Percentiles rank a stretch among this genome's conserved stretches.
These are phyloP conservation scores for Eubasilissa splendida DNA, from an alignment of 2,888 invertebrate species.

Conservation along the genomic window DNA sequence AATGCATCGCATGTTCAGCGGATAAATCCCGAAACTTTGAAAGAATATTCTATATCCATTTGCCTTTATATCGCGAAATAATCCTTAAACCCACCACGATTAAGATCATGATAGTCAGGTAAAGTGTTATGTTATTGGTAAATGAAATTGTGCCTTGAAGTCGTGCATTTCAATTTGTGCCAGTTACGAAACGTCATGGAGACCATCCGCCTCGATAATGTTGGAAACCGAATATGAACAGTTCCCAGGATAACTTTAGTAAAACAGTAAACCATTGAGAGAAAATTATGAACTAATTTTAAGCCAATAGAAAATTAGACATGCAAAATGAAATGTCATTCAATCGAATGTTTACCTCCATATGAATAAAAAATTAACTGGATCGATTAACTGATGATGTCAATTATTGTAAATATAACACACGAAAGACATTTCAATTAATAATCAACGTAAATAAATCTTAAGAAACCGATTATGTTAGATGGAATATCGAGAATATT, in stretches of 20 bases:
- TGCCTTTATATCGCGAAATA: background rate
- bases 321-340: background rate
- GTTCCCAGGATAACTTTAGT: slow-evolving; percentile 41
- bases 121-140: background rate
- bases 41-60: background rate
- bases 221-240: slow-evolving; percentile 54
- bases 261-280: slow-evolving; percentile 29
- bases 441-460: no score
- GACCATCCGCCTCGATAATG: slow-evolving; percentile 45
- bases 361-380: no score
- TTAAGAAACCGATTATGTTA: no score
- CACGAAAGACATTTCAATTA: no score
- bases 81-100: background rate
- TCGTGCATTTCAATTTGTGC: slow-evolving; percentile 54
- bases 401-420: no score
- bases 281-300: background rate
- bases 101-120: no score
- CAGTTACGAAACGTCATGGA: slow-evolving; percentile 55
- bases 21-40: slow-evolving; percentile 4
- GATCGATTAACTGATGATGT: no score
- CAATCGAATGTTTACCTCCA: no score
- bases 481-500: no score
- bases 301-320: slow-evolving; percentile 1
- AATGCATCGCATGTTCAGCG: slow-evolving; percentile 50
- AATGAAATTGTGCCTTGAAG: slow-evolving; percentile 34